Conservation (phyloP, 2,797 vertebrate genomes). For the Neoniphon sammara region DNA sequence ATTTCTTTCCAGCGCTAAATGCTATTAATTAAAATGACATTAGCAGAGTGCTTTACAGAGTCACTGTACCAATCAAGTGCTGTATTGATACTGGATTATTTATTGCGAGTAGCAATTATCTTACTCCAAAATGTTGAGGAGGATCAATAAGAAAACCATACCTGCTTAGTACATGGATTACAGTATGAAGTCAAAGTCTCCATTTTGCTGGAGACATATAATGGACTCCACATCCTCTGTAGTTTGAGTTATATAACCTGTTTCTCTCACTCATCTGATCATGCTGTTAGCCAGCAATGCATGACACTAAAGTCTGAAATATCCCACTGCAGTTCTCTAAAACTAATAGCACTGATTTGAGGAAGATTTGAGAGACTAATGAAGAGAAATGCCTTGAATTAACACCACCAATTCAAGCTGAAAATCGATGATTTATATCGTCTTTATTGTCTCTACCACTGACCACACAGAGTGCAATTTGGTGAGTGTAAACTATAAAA, state of each 20-base stretch:
- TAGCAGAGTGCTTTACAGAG: slow-evolving; percentile 93
- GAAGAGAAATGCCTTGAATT: background rate
- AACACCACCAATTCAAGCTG: background rate
- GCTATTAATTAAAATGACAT: slow-evolving; percentile 99
- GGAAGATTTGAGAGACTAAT: background rate
- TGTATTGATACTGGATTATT: slow-evolving; percentile 92
- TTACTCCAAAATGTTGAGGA: slow-evolving; percentile 84
- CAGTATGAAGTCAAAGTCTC: slow-evolving; percentile 10
- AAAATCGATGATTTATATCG: background rate
- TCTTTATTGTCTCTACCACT: background rate
- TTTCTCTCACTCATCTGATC: slow-evolving; percentile 11
- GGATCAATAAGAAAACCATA: slow-evolving; percentile 83
- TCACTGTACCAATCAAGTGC: slow-evolving; percentile 93
- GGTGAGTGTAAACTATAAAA: background rate
- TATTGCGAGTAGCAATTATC: slow-evolving; percentile 91
- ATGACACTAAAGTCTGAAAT: slow-evolving; percentile 7
- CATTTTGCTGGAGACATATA: slow-evolving; percentile 13
- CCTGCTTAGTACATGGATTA: background rate
- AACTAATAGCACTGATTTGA: slow-evolving; percentile 17
- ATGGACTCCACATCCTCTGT: background rate
- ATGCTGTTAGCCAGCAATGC: background rate
- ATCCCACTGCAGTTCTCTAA: slow-evolving; percentile 11
- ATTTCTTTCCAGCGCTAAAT: slow-evolving; percentile 95
- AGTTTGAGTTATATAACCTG: slow-evolving; percentile 12
- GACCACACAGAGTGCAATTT: background rate